Evolutionary conservation across 2,888 invertebrate species (phyloP).

Genomic region (Apamea crenata): DNA sequence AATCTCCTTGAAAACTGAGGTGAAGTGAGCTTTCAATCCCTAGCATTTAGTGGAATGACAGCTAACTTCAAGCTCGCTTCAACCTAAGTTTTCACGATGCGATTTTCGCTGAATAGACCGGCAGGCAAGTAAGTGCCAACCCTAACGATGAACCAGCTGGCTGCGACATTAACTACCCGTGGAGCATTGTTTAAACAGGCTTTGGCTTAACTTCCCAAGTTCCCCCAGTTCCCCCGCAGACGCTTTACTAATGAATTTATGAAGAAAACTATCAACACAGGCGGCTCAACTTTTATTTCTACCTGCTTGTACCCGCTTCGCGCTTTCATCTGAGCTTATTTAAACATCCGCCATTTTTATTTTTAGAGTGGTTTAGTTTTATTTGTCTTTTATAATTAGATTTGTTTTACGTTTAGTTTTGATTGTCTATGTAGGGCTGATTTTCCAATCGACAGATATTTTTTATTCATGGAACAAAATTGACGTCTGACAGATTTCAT

Average conservation of each 20-base stretch:
- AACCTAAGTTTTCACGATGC: background rate
- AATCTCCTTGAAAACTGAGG: background rate
- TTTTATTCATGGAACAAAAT: no score
- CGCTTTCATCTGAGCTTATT: conserved; percentile 7
- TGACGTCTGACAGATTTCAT: no score
- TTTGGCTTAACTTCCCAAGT: conserved; percentile 27
- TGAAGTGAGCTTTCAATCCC: background rate
- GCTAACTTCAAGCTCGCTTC: background rate
- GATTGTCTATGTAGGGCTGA: background rate
- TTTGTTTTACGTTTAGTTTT: conserved; percentile 14
- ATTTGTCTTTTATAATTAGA: conserved; percentile 26
- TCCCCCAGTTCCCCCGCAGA: conserved; percentile 41
- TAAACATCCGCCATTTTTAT: background rate
- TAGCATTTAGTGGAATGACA: background rate
- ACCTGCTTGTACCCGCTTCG: background rate
- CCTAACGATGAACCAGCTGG: conserved; percentile 51
- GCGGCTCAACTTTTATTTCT: conserved; percentile 18
- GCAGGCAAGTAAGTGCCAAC: conserved; percentile 27
- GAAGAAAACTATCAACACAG: conserved; percentile 57
- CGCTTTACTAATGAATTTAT: conserved; percentile 57
- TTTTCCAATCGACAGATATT: no score
- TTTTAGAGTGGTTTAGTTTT: conserved; percentile 17
- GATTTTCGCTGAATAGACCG: background rate
- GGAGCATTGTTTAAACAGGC: conserved; percentile 54
- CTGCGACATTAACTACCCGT: conserved; percentile 52